These are phyloP conservation scores for Nomada hirtipes DNA, from an alignment of 2,888 invertebrate genomes.

Conservation along the genomic window DNA sequence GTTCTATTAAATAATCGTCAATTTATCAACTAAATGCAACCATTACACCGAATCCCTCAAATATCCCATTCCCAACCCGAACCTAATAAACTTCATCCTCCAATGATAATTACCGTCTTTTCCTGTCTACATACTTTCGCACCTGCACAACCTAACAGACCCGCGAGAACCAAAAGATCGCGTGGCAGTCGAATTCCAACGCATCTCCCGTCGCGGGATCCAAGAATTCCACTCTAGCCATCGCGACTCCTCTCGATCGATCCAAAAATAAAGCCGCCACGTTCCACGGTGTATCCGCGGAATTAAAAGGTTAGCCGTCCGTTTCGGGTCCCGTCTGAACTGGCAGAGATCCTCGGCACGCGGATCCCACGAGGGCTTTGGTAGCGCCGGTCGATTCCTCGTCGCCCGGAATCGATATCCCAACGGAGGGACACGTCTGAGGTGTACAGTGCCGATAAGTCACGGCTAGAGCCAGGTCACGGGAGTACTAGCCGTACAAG, in stretches of 20 bases:
- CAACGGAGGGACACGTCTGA: conserved; percentile 63
- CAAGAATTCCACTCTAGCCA: not conserved
- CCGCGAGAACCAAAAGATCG: no score
- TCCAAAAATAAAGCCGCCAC: conserved; percentile 4
- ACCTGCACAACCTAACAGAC: no score
- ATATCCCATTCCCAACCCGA: no score
- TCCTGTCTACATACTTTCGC: no score
- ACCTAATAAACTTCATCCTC: no score
- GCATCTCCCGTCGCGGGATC: not conserved
- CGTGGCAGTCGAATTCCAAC: no score
- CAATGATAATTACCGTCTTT: no score
- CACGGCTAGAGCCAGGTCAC: conserved; percentile 72
- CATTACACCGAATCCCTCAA: no score
- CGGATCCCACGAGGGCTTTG: conserved; percentile 55
- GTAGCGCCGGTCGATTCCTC: conserved; percentile 62
- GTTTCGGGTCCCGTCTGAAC: conserved; percentile 29
- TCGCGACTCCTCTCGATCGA: not conserved
- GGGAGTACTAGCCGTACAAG: conserved; percentile 71
- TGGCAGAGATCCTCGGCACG: conserved; percentile 4
- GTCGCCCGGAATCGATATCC: conserved; percentile 65
- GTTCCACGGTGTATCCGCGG: not conserved
- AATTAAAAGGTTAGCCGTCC: conserved; percentile 48
- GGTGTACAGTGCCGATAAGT: conserved; percentile 80
- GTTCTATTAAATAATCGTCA: no score
- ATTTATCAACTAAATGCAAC: no score